Percentiles rank a stretch among this genome's conserved stretches.
These are phyloP conservation scores for Cybosia mesomella DNA, from an alignment of 2,888 invertebrate species.

Conservation along the genomic window DNA sequence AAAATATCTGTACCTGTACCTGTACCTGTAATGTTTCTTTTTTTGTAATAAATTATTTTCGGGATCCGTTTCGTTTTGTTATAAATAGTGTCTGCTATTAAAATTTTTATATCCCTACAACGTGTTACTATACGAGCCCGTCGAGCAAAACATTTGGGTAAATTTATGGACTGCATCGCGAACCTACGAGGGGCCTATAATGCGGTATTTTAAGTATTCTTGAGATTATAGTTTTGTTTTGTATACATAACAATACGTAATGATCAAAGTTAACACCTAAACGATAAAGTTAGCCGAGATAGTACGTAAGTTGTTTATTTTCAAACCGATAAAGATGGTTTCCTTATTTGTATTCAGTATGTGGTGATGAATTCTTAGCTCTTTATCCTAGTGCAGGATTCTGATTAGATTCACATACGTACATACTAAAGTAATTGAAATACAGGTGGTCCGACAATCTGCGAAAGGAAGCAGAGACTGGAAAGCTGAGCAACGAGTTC, in stretches of 20 bases:
- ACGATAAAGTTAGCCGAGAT: background rate
- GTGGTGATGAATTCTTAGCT: background rate
- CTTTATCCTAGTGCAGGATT: background rate
- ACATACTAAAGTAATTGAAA: background rate
- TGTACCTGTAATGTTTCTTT: conserved; percentile 26
- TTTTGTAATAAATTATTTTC: conserved; percentile 36
- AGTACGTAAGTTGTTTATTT: background rate
- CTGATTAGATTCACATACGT: background rate
- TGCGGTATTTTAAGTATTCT: conserved; percentile 40
- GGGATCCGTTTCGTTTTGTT: conserved; percentile 55
- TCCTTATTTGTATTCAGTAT: background rate
- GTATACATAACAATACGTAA: background rate
- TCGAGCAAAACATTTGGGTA: conserved; percentile 54
- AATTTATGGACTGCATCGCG: conserved; percentile 61
- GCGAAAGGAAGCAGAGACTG: background rate
- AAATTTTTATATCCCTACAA: conserved; percentile 76
- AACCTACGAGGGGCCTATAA: conserved; percentile 37
- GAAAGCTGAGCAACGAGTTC: background rate
- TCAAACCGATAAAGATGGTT: background rate
- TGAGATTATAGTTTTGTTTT: conserved; percentile 28
- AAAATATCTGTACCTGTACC: conserved; percentile 15
- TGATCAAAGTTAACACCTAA: background rate
- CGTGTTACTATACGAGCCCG: conserved; percentile 64
- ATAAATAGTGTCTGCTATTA: conserved; percentile 74
- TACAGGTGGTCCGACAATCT: background rate